Conservation (phyloP, 92 coral and sea anemone species). For the Blastomussa wellsi region DNA sequence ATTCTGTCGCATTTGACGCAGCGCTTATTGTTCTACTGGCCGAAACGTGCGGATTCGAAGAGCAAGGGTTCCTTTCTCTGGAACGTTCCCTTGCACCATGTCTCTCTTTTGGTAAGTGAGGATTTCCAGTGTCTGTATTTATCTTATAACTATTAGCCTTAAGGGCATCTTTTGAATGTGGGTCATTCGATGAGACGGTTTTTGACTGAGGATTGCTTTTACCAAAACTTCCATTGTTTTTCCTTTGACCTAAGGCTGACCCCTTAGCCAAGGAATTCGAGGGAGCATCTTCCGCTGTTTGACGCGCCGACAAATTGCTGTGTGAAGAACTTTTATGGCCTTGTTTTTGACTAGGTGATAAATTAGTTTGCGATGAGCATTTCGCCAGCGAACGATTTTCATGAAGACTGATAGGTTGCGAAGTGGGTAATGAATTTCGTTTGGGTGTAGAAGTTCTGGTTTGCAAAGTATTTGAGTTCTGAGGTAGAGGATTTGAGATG, state of each 20-base stretch:
- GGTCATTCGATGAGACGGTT: neutral
- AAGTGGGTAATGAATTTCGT: slow-evolving; percentile 25
- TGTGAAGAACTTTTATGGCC: slow-evolving; percentile 11
- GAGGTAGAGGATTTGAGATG: slow-evolving; percentile 1
- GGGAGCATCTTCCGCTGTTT: neutral
- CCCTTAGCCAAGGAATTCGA: neutral
- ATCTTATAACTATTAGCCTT: neutral
- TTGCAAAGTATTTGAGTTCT: neutral
- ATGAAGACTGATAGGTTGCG: neutral
- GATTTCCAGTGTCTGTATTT: neutral
- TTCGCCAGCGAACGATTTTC: neutral
- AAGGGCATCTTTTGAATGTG: neutral
- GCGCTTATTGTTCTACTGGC: neutral
- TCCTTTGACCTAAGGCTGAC: neutral
- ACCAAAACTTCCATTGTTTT: neutral
- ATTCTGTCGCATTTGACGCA: neutral
- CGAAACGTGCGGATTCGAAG: slow-evolving; percentile 7
- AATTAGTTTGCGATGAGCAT: slow-evolving; percentile 21
- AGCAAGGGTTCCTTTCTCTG: slow-evolving; percentile 4
- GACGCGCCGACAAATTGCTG: slow-evolving; percentile 7
- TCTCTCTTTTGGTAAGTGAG: neutral
- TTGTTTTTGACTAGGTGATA: slow-evolving; percentile 5
- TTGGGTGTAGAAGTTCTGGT: neutral
- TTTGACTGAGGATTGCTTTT: slow-evolving; percentile 1
- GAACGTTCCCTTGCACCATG: neutral